These are phyloP conservation scores for Ageneiosus marmoratus DNA, from an alignment of 2,113 vertebrate genomes.

Conservation along the genomic window DNA sequence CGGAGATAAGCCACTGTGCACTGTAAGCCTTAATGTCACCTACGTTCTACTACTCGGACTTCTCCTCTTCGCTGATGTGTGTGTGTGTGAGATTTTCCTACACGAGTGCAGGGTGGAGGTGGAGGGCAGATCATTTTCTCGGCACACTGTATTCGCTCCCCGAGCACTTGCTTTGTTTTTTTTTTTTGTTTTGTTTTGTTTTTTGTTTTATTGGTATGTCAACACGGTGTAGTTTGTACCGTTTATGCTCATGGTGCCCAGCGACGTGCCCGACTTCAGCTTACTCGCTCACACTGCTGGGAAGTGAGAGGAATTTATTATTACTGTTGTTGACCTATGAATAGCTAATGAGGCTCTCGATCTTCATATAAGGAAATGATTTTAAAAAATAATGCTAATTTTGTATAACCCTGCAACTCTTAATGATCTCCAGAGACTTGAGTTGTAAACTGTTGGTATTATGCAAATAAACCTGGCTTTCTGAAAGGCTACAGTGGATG, in stretches of 20 bases:
- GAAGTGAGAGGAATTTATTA: constrained; percentile 72
- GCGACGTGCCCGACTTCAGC: constrained; percentile 59
- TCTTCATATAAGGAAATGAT: constrained; percentile 51
- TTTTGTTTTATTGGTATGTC: background rate
- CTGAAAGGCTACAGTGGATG: constrained; percentile 54
- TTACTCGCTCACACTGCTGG: constrained; percentile 74
- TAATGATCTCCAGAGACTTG: constrained; percentile 57
- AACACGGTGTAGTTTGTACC: background rate
- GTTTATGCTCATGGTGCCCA: background rate
- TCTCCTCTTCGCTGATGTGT: background rate
- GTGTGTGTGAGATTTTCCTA: background rate
- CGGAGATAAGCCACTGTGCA: constrained; percentile 55
- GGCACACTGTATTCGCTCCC: constrained; percentile 68
- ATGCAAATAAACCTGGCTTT: constrained; percentile 75
- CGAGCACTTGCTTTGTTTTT: constrained; percentile 57
- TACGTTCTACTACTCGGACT: constrained; percentile 25
- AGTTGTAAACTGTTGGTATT: constrained; percentile 68
- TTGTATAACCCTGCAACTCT: constrained; percentile 61
- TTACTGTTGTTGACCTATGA: constrained; percentile 50
- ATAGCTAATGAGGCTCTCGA: constrained; percentile 35
- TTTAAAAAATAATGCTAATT: constrained; percentile 52
- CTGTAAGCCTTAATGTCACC: constrained; percentile 64
- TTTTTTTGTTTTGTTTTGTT: background rate
- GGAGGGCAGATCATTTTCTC: constrained; percentile 57
- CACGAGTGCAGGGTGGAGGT: constrained; percentile 58